Conservation (phyloP, 2,888 invertebrate genomes). For the Chelonus formosanus region DNA sequence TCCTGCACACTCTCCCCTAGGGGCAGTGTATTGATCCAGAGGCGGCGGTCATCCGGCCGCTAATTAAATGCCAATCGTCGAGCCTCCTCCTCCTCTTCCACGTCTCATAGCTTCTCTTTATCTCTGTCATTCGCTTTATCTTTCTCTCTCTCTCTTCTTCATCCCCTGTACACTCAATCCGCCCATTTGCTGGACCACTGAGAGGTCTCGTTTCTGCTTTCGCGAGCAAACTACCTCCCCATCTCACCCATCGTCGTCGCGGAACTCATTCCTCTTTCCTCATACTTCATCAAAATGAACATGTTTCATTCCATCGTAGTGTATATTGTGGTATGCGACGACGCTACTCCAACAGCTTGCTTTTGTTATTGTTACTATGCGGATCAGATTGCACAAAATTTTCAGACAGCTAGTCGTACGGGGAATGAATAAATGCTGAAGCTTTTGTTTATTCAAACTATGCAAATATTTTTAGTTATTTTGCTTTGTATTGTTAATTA, state of each 20-base stretch:
- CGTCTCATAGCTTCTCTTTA: conserved; percentile 30
- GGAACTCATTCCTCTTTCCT: conserved; percentile 16
- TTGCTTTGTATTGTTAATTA: background rate
- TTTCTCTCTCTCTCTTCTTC: conserved; percentile 24
- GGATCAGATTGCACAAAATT: conserved; percentile 20
- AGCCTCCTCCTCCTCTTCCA: conserved; percentile 49
- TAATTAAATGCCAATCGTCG: conserved; percentile 66
- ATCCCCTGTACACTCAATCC: conserved; percentile 37
- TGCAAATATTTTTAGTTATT: no score
- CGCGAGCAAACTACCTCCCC: conserved; percentile 4
- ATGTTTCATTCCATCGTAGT: conserved; percentile 28
- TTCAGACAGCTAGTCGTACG: no score
- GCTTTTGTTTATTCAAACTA: background rate
- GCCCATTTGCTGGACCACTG: conserved; percentile 29
- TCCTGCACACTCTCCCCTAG: conserved; percentile 61
- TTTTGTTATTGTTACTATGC: conserved; percentile 19
- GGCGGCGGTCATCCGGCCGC: conserved; percentile 65
- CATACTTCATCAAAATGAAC: background rate
- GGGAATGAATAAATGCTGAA: background rate
- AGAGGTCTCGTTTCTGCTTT: conserved; percentile 16
- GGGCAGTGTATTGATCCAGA: conserved; percentile 65
- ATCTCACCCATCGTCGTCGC: conserved; percentile 15
- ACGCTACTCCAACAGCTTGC: conserved; percentile 22
- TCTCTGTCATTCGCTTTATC: conserved; percentile 6
- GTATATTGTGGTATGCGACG: conserved; percentile 26